A percentile compares a stretch with the other conserved stretches of the same genome.
These are phyloP conservation scores for Ascidia mentula DNA, from an alignment of 23 tunicate genomes.

Conservation along the genomic window DNA sequence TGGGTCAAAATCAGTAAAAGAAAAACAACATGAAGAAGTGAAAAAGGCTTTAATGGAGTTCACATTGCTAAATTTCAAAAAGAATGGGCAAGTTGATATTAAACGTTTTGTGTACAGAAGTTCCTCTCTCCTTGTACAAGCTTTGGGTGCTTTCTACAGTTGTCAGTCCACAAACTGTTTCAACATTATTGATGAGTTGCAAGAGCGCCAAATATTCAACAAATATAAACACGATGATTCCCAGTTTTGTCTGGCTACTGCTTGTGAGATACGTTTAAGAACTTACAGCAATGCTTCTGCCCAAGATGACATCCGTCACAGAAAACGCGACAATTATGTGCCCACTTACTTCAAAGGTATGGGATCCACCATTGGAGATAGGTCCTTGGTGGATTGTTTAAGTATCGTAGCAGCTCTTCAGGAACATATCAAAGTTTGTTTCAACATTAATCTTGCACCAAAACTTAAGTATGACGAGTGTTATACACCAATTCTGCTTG, in stretches of 20 bases:
- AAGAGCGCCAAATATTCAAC: not conserved
- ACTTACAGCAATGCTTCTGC: not conserved
- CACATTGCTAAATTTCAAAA: too few species aligned
- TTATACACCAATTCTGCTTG: too few species aligned
- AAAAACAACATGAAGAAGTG: too few species aligned
- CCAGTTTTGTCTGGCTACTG: not conserved
- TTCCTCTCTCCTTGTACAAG: not conserved
- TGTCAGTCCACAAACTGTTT: not conserved
- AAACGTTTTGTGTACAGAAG: constrained; percentile 15
- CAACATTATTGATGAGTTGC: not conserved
- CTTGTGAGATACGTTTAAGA: not conserved
- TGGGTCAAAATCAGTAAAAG: too few species aligned
- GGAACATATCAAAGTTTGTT: not conserved
- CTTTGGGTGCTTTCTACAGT: not conserved
- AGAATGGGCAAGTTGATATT: not conserved
- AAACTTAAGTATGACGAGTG: not conserved
- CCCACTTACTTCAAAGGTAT: not conserved
- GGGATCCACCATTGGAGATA: not conserved
- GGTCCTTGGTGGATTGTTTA: not conserved
- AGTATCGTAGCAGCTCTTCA: not conserved
- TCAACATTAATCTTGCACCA: not conserved
- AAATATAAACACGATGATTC: not conserved
- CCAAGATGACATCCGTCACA: not conserved
- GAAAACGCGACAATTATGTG: not conserved
- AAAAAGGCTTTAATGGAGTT: too few species aligned